phyloP scores from a whole-genome alignment of 1,140 invertebrate genomes.

The Phymorhynchus buccinoides region DNA sequence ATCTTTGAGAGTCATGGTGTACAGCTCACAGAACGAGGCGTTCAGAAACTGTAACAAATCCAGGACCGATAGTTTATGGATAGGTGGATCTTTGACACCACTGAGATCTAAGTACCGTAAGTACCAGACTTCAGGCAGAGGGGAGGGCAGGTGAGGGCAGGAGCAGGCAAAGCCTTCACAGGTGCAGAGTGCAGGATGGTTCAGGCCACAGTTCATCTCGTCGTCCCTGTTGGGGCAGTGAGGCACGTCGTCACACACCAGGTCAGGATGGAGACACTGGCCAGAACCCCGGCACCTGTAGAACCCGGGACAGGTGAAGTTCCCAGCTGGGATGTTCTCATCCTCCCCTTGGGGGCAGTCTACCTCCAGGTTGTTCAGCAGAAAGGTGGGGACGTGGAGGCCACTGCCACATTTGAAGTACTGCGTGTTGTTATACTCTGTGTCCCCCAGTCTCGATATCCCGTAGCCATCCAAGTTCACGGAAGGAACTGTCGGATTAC shows the following conservation, averaged over 20 bases:
- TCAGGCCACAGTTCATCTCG: slow-evolving; percentile 28
- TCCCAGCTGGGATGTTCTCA: not conserved
- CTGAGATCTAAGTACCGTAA: slow-evolving; percentile 33
- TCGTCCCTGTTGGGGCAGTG: slow-evolving; percentile 44
- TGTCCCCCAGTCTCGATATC: not conserved
- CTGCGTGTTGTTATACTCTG: not conserved
- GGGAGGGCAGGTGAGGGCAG: not conserved
- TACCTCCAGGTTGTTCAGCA: slow-evolving; percentile 32
- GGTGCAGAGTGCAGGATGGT: slow-evolving; percentile 28
- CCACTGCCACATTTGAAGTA: slow-evolving; percentile 27
- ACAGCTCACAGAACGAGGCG: slow-evolving; percentile 13
- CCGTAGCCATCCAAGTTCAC: slow-evolving; percentile 25
- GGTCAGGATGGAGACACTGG: slow-evolving; percentile 33
- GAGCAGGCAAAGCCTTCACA: slow-evolving; percentile 34
- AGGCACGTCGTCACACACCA: slow-evolving; percentile 34
- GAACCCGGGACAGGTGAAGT: slow-evolving; percentile 11
- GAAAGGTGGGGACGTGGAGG: slow-evolving; percentile 32
- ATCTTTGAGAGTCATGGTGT: not conserved
- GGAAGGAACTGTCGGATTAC: not conserved
- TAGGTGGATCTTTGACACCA: not conserved
- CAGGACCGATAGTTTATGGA: not conserved
- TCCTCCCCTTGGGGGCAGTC: slow-evolving; percentile 41
- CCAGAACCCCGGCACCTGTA: slow-evolving; percentile 32
- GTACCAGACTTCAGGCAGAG: not conserved
- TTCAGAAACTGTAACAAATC: slow-evolving; percentile 37